phyloP scores from a whole-genome alignment of 2,797 vertebrate genomes.

The Aeoliscus strigatus region DNA sequence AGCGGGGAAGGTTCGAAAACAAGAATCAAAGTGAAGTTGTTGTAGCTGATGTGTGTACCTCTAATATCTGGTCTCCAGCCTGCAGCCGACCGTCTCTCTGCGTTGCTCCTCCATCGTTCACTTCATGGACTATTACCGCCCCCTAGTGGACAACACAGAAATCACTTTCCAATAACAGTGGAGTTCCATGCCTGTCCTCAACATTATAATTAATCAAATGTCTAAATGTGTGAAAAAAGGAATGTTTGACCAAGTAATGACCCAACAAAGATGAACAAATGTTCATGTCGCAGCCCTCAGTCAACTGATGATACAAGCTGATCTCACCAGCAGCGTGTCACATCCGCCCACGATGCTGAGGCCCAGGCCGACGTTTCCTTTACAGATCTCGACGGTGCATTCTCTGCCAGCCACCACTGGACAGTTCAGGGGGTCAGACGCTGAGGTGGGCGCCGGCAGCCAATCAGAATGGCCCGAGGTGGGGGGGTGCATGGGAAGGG shows the following conservation, averaged over 20 bases:
- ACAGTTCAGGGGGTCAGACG: conserved; percentile 78
- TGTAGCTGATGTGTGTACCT: conserved; percentile 72
- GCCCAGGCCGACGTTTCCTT: conserved; percentile 86
- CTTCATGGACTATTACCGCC: conserved; percentile 92
- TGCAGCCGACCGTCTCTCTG: conserved; percentile 91
- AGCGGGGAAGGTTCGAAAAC: too few relatives aligned
- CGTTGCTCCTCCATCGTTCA: conserved; percentile 92
- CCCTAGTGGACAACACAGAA: conserved; percentile 73
- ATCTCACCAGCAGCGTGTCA: conserved; percentile 88
- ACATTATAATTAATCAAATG: too few relatives aligned
- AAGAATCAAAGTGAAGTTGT: too few relatives aligned
- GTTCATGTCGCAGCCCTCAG: neutral
- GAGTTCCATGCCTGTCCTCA: too few relatives aligned
- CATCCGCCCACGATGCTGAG: conserved; percentile 93
- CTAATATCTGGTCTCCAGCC: conserved; percentile 94
- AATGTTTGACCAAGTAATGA: too few relatives aligned
- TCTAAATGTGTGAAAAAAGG: too few relatives aligned
- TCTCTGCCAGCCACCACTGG: conserved; percentile 85
- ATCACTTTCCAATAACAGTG: neutral
- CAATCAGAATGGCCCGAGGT: conserved; percentile 67
- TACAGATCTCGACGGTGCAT: conserved; percentile 87
- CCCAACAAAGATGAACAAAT: too few relatives aligned
- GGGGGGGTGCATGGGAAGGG: conserved; percentile 19
- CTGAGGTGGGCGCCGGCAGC: conserved; percentile 65
- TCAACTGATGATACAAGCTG: neutral